Percentiles rank a stretch among this genome's conserved stretches.
These are phyloP conservation scores for Hippopotamus amphibius DNA, from an alignment of 2,113 vertebrate genomes.

Conservation along the genomic window DNA sequence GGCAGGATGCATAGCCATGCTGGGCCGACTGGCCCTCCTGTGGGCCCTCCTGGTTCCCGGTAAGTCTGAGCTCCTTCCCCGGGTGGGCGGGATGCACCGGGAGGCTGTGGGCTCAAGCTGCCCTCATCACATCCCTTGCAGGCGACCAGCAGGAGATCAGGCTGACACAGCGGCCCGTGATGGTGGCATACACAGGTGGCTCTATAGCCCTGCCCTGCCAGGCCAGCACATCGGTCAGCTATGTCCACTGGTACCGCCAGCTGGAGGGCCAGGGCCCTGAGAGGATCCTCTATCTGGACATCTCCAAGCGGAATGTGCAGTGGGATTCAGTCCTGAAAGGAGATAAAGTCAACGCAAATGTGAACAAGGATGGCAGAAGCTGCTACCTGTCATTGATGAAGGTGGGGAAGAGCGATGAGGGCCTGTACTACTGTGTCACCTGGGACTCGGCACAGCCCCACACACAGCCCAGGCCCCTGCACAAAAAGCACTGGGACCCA, in stretches of 20 bases:
- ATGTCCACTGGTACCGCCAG: background rate
- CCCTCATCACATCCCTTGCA: background rate
- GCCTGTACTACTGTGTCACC: accelerated
- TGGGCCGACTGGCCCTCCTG: background rate
- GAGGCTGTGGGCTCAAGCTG: accelerated
- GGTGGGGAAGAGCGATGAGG: background rate
- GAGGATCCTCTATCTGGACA: background rate
- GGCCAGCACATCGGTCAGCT: accelerated
- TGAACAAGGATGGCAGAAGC: accelerated
- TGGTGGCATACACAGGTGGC: accelerated
- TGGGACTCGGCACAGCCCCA: background rate
- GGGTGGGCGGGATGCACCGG: accelerated
- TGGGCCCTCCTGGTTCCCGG: background rate
- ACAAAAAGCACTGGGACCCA: background rate
- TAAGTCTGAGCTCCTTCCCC: background rate
- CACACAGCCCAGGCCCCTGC: accelerated
- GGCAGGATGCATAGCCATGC: background rate
- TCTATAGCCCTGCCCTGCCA: accelerated
- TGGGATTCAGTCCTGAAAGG: background rate
- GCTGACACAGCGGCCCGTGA: accelerated
- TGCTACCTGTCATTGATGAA: accelerated
- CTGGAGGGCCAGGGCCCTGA: background rate
- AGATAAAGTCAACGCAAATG: background rate
- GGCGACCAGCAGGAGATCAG: background rate
- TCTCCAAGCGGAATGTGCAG: accelerated